These are phyloP conservation scores for Netelia fuscicornis DNA, from an alignment of 2,888 invertebrate genomes.

Conservation along the genomic window DNA sequence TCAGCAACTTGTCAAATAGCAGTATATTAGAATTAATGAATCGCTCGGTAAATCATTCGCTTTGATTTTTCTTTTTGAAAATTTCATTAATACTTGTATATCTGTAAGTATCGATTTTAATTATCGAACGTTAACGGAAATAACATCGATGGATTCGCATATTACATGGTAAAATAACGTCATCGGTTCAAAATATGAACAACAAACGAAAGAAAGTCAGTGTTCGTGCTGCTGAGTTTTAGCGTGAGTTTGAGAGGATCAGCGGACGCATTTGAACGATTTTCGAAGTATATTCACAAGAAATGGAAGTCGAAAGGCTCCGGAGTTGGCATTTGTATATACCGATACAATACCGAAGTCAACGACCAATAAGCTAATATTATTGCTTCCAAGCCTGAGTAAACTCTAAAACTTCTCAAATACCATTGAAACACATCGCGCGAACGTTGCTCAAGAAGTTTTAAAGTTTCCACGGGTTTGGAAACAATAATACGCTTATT, in stretches of 20 bases:
- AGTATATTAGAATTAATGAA: too few relatives aligned
- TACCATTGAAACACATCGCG: slow-evolving; percentile 49
- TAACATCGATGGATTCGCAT: neutral
- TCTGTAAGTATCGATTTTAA: too few relatives aligned
- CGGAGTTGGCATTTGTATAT: neutral
- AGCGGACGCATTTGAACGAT: neutral
- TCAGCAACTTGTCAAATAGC: too few relatives aligned
- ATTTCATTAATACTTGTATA: too few relatives aligned
- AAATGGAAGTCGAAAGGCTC: neutral
- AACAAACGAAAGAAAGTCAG: neutral
- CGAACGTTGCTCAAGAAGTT: slow-evolving; percentile 35
- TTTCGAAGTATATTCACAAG: neutral
- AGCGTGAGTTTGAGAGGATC: neutral
- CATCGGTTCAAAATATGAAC: neutral
- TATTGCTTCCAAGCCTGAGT: slow-evolving; percentile 39
- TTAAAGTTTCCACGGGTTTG: slow-evolving; percentile 44
- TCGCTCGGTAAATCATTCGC: too few relatives aligned
- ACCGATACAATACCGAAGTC: neutral
- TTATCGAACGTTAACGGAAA: too few relatives aligned
- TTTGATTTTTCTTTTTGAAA: too few relatives aligned
- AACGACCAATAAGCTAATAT: slow-evolving; percentile 44
- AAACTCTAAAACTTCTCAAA: slow-evolving; percentile 51
- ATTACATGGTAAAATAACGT: neutral
- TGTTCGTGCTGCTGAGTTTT: neutral
- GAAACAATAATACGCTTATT: slow-evolving; percentile 53